Evolutionary conservation across 2,797 vertebrate species (phyloP).

Genomic region (Sus cebifrons): DNA sequence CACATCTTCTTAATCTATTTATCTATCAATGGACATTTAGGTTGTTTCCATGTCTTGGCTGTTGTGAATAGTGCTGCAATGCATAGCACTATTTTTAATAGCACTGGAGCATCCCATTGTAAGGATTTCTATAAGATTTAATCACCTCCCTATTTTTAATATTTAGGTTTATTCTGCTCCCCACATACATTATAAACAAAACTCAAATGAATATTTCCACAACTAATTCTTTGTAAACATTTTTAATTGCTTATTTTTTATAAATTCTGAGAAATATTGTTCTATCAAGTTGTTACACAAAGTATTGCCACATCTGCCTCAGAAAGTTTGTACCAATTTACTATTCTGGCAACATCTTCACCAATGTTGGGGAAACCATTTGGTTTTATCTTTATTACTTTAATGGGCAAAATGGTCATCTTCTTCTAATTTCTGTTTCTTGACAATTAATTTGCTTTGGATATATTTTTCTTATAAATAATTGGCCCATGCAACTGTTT

Average conservation of each 20-base stretch:
- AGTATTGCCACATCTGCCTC: not conserved
- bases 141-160: not conserved
- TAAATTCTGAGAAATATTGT: not conserved
- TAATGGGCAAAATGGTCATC: not conserved
- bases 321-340: not conserved
- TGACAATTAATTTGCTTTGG: not conserved
- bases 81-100: not conserved
- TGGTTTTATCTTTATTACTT: constrained; percentile 32
- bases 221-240: not conserved
- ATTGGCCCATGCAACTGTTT: not conserved
- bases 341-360: not conserved
- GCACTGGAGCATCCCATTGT: not conserved
- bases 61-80: too few relatives aligned
- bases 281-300: not conserved
- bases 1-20: too few relatives aligned
- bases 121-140: not conserved
- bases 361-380: not conserved
- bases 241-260: not conserved
- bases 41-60: too few relatives aligned
- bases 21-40: too few relatives aligned
- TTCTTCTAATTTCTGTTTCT: constrained; percentile 3
- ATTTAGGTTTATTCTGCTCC: not conserved
- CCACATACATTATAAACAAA: not conserved
- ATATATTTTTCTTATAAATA: not conserved
- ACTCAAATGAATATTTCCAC: not conserved